These are phyloP conservation scores for Podarcis lilfordi DNA, from an alignment of 2,797 vertebrate species.

Conservation along the genomic window DNA sequence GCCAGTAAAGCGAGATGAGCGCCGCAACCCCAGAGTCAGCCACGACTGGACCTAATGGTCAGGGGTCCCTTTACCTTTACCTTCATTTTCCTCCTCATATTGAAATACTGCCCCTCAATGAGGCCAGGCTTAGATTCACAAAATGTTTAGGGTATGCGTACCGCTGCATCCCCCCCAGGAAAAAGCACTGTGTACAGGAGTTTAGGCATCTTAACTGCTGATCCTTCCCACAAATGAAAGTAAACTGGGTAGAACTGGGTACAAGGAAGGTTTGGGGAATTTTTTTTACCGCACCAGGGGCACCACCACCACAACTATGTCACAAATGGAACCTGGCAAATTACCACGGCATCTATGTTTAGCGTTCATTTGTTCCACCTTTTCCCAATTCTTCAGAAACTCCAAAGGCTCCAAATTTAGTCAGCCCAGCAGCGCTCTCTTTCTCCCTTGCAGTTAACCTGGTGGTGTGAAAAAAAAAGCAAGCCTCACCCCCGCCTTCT, in stretches of 20 bases:
- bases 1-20: no score
- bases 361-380: constrained; percentile 9
- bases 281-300: no score
- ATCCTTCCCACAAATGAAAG: not conserved
- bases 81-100: no score
- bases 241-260: not conserved
- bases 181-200: not conserved
- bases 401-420: constrained; percentile 6
- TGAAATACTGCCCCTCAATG: no score
- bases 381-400: not conserved
- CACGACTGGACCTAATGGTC: no score
- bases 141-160: no score
- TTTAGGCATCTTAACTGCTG: not conserved
- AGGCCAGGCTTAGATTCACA: no score
- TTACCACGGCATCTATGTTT: not conserved
- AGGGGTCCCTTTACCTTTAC: no score
- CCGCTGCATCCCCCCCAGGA: no score
- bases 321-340: not conserved
- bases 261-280: not conserved
- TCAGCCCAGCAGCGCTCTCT: constrained; percentile 24
- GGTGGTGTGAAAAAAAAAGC: constrained; percentile 17
- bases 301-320: no score
- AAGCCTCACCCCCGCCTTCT: not conserved
- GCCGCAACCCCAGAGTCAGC: no score
- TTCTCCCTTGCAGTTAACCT: constrained; percentile 36